phyloP scores from a whole-genome alignment of 2,113 vertebrate genomes.

The Dasyornis broadbenti region DNA sequence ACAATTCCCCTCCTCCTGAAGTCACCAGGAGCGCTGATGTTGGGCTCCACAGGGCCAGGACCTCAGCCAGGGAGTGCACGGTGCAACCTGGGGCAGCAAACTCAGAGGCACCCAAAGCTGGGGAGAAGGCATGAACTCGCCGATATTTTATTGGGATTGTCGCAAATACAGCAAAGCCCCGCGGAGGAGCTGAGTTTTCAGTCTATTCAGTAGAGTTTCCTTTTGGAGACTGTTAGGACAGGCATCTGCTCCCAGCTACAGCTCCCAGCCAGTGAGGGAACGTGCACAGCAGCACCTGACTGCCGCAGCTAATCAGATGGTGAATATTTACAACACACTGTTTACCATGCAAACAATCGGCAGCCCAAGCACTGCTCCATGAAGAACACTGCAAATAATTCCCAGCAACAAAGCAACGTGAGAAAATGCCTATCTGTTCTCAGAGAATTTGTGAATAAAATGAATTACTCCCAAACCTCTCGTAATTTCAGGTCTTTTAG shows the following conservation, averaged over 20 bases:
- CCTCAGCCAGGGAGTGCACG: accelerated
- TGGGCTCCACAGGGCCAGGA: neutral
- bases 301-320: constrained; percentile 30
- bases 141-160: neutral
- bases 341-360: constrained; percentile 55
- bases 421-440: constrained; percentile 53
- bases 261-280: constrained; percentile 29
- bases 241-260: constrained; percentile 54
- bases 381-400: constrained; percentile 63
- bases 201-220: neutral
- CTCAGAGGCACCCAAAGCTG: neutral
- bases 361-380: constrained; percentile 38
- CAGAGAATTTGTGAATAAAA: constrained; percentile 47
- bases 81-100: neutral
- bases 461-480: constrained; percentile 36
- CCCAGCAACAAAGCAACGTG: constrained; percentile 24
- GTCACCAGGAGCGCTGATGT: neutral
- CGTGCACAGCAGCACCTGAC: constrained; percentile 1
- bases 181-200: neutral
- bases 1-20: neutral
- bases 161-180: constrained; percentile 21
- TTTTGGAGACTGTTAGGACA: neutral
- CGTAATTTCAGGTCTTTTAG: constrained; percentile 40
- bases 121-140: neutral
- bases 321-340: constrained; percentile 58